Percentiles rank a stretch among this genome's conserved stretches.
These are phyloP conservation scores for Ascaphus truei DNA, from an alignment of 2,113 vertebrate genomes.

Conservation along the genomic window DNA sequence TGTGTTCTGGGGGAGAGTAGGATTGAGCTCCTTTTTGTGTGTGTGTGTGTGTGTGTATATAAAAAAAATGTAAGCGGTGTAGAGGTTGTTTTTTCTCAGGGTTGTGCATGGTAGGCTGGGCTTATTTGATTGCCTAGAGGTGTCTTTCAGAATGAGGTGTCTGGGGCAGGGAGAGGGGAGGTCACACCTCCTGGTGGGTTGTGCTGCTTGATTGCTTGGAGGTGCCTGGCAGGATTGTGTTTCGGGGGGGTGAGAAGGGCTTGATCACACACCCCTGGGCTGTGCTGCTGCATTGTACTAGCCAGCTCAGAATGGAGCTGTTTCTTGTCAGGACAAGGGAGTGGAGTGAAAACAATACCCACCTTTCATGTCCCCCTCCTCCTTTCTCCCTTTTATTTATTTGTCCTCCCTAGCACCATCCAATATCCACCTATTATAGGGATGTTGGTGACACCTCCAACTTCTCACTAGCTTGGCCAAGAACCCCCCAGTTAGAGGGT, in stretches of 20 bases:
- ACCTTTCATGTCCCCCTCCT: background rate
- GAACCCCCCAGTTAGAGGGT: background rate
- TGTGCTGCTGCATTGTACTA: constrained; percentile 33
- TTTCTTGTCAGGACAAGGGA: constrained; percentile 34
- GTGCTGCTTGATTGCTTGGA: constrained; percentile 17
- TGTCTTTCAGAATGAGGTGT: constrained; percentile 26
- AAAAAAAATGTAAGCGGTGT: no score
- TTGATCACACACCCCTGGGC: constrained; percentile 21
- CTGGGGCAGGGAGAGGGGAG: constrained; percentile 14
- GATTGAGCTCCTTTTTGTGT: no score
- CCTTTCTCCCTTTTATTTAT: constrained; percentile 16
- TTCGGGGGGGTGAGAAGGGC: background rate
- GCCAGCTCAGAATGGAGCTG: constrained; percentile 16
- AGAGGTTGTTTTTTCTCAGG: background rate
- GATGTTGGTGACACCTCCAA: background rate
- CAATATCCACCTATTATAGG: background rate
- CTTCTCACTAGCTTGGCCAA: background rate
- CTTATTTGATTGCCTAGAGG: background rate
- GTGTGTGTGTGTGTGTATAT: no score
- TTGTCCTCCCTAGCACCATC: background rate
- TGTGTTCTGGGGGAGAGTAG: no score
- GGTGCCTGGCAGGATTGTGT: constrained; percentile 13
- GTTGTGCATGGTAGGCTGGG: background rate
- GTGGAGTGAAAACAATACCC: constrained; percentile 31
- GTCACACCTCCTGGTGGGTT: constrained; percentile 25